Percentiles rank a stretch among this genome's conserved stretches.
These are phyloP conservation scores for Jordanella pulchra DNA, from an alignment of 2,797 vertebrate genomes.

Conservation along the genomic window DNA sequence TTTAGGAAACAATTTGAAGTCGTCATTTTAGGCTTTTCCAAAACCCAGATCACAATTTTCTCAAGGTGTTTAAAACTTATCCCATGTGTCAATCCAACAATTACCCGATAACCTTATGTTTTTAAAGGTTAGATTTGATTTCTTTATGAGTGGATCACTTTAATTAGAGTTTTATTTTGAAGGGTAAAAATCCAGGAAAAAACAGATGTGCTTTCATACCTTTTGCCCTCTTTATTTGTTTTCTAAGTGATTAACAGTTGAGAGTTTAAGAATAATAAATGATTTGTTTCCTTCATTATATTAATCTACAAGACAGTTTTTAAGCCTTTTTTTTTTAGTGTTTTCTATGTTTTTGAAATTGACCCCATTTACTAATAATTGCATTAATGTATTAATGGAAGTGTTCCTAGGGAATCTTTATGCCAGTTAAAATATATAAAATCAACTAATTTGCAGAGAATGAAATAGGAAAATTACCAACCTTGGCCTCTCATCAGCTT, in stretches of 20 bases:
- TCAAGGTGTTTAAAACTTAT: background rate
- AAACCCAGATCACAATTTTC: background rate
- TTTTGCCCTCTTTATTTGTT: too few relatives aligned
- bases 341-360: background rate
- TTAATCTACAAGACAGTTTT: background rate
- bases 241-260: constrained; percentile 5
- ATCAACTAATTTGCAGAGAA: too few relatives aligned
- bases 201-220: too few relatives aligned
- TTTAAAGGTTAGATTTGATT: background rate
- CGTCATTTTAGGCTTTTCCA: background rate
- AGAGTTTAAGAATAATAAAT: background rate
- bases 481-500: too few relatives aligned
- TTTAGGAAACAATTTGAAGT: background rate
- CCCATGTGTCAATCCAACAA: background rate
- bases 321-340: background rate
- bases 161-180: too few relatives aligned
- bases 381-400: too few relatives aligned
- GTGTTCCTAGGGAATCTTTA: too few relatives aligned
- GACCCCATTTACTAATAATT: too few relatives aligned
- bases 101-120: background rate
- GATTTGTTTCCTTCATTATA: background rate
- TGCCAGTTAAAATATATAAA: too few relatives aligned
- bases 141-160: background rate
- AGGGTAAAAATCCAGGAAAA: too few relatives aligned
- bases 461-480: too few relatives aligned